Evolutionary conservation across 1,140 invertebrate species (phyloP).

Genomic region (Cepaea nemoralis): DNA sequence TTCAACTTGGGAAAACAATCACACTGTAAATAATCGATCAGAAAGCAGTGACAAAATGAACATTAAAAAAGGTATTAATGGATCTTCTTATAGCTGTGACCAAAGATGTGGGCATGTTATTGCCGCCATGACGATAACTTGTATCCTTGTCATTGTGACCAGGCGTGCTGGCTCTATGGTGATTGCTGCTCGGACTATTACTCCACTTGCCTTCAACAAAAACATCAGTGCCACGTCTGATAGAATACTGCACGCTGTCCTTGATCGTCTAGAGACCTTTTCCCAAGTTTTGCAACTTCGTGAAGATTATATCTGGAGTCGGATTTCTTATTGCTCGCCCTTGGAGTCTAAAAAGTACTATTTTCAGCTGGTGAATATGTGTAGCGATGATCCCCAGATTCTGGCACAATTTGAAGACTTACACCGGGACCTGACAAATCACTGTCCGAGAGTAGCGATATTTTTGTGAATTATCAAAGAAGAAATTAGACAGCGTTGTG

Average conservation of each 20-base stretch:
- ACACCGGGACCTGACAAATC: background rate
- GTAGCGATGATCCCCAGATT: background rate
- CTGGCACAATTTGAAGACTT: background rate
- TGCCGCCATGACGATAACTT: background rate
- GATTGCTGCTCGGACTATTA: conserved; percentile 29
- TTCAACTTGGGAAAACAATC: too few species aligned
- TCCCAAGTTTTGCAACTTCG: background rate
- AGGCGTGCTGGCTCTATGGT: conserved; percentile 9
- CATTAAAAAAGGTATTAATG: too few species aligned
- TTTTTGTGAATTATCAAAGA: background rate
- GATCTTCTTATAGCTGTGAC: background rate
- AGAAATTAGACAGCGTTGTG: conserved; percentile 16
- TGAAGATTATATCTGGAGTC: background rate
- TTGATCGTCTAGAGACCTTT: background rate
- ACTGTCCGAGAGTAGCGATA: background rate
- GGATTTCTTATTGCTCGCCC: background rate
- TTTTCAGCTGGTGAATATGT: background rate
- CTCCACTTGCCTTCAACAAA: background rate
- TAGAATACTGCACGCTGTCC: background rate
- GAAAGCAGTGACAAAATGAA: too few species aligned
- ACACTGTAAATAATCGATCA: too few species aligned
- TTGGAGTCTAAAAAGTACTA: background rate
- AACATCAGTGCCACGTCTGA: background rate
- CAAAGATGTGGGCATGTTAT: background rate
- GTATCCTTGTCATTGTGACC: conserved; percentile 3